Percentiles rank a stretch among this genome's conserved stretches.
Conservation (phyloP, 30 jellyfish, hydroid and myxozoan genomes). For the Hydra vulgaris region DNA sequence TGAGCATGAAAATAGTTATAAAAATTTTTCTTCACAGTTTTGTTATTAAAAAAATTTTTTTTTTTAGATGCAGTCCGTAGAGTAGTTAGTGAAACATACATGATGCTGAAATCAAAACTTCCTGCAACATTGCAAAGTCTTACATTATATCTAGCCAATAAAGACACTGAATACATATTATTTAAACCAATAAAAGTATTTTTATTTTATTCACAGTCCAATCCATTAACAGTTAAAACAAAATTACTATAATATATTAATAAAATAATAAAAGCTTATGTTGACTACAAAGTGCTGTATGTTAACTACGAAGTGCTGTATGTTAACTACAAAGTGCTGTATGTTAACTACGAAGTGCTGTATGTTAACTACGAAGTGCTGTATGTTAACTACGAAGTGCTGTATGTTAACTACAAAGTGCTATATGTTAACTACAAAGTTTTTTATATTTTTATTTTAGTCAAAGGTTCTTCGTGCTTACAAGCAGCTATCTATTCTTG, state of each 20-base stretch:
- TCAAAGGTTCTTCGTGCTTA: conserved; percentile 73
- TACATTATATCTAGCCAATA: conserved; percentile 78
- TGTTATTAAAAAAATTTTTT: background rate
- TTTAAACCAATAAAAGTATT: conserved; percentile 84
- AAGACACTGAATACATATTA: conserved; percentile 86
- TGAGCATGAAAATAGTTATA: conserved; percentile 1
- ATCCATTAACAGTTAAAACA: background rate
- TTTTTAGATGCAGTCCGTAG: conserved; percentile 67
- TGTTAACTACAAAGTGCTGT: too few species aligned
- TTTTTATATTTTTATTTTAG: conserved; percentile 16
- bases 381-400: too few species aligned
- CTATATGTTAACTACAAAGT: too few species aligned
- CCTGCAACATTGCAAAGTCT: conserved; percentile 82
- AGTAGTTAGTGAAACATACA: conserved; percentile 88
- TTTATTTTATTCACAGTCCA: background rate
- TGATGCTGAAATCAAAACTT: conserved; percentile 82
- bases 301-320: too few species aligned
- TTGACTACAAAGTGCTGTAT: too few species aligned
- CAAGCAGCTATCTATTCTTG: conserved; percentile 55
- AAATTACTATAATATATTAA: too few species aligned
- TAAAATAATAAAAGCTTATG: too few species aligned
- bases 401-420: too few species aligned
- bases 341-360: too few species aligned
- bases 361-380: too few species aligned
- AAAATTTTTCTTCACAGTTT: background rate